Evolutionary conservation across 2,113 vertebrate species (phyloP).

Genomic region (Gymnarchus niloticus): DNA sequence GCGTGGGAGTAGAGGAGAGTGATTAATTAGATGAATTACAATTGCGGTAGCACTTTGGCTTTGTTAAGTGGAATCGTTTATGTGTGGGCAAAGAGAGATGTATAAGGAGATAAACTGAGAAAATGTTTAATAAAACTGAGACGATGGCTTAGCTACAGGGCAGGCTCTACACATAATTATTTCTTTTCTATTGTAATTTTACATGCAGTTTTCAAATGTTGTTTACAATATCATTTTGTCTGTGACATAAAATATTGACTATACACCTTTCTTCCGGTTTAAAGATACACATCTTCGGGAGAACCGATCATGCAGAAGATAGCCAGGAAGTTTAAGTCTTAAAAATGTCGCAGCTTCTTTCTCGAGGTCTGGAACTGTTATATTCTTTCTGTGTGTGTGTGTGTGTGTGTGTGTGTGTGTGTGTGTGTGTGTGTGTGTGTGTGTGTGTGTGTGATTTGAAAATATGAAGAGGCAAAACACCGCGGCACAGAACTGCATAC

Average conservation of each 20-base stretch:
- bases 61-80: conserved; percentile 1
- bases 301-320: background rate
- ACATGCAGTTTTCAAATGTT: background rate
- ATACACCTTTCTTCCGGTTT: background rate
- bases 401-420: too few relatives aligned
- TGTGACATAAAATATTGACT: background rate
- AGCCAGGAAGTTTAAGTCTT: background rate
- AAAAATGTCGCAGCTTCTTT: background rate
- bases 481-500: background rate
- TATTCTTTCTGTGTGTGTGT: background rate
- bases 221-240: background rate
- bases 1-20: background rate
- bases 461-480: background rate
- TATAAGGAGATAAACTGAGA: background rate
- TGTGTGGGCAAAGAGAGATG: background rate
- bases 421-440: too few relatives aligned
- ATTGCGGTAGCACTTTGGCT: background rate
- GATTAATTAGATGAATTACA: background rate
- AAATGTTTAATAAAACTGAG: background rate
- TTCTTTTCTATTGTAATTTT: background rate
- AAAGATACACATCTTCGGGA: background rate
- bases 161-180: background rate
- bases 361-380: background rate
- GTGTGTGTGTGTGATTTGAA: background rate
- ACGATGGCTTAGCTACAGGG: too few relatives aligned